Evolutionary conservation across 2,797 vertebrate genomes (phyloP).

Genomic region (Prunella strophiata): DNA sequence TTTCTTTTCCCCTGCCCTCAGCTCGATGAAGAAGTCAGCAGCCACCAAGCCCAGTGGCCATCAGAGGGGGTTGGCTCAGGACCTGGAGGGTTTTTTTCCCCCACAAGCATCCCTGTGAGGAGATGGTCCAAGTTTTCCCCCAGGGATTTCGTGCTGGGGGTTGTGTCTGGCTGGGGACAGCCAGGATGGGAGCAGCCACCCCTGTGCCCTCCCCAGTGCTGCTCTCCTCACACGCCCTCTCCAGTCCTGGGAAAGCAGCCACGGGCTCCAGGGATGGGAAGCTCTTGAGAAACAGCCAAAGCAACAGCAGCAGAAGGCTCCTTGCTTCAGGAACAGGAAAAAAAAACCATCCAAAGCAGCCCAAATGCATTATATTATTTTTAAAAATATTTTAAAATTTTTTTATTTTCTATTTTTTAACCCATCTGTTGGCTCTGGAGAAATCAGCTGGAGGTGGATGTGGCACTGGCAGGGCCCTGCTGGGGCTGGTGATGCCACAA

Average conservation of each 20-base stretch:
- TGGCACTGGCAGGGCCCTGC: rapidly evolving
- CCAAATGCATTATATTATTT: neutral
- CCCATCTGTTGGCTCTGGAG: neutral
- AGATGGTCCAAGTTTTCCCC: neutral
- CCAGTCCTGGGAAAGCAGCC: neutral
- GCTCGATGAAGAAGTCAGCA: neutral
- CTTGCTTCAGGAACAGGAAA: neutral
- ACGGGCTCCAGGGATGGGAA: neutral
- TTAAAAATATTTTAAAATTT: neutral
- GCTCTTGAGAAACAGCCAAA: slow-evolving; percentile 7
- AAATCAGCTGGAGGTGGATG: neutral
- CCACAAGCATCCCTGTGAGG: neutral
- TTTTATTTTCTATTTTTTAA: neutral
- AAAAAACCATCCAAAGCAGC: neutral
- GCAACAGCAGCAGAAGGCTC: neutral
- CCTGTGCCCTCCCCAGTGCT: rapidly evolving
- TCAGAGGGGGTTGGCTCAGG: neutral
- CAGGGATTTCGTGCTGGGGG: rapidly evolving
- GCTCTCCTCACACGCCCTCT: neutral
- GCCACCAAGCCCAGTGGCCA: rapidly evolving
- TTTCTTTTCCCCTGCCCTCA: neutral
- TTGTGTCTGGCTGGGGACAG: neutral
- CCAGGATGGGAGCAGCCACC: neutral
- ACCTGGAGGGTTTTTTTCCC: neutral
- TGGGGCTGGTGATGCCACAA: neutral